phyloP scores from a whole-genome alignment of 2,888 invertebrate genomes.

The Odontothrips loti region DNA sequence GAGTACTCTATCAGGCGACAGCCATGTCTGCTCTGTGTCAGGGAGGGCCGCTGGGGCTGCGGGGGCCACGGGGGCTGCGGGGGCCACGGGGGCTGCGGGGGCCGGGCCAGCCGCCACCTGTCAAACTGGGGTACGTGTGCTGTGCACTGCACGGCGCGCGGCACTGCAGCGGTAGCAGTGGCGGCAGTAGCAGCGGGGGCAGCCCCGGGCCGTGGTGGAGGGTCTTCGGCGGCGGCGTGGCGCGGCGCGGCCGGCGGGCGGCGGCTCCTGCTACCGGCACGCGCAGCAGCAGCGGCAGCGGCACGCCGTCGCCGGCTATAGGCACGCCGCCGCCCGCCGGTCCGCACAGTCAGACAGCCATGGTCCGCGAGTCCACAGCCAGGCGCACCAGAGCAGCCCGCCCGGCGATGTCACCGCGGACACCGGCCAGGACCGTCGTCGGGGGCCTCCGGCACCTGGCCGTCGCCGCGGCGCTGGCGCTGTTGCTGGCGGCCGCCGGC shows the following conservation, averaged over 20 bases:
- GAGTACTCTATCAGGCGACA: too few species aligned
- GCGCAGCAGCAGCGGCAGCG: not conserved
- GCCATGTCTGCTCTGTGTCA: not conserved
- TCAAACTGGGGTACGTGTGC: too few species aligned
- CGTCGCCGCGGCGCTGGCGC: not conserved
- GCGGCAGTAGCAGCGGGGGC: not conserved
- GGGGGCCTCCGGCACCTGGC: not conserved
- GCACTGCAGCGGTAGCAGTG: too few species aligned
- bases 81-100: not conserved
- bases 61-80: not conserved
- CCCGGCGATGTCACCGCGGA: not conserved
- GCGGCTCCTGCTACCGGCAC: not conserved
- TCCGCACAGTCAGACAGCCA: slow-evolving; percentile 1
- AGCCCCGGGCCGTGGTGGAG: not conserved
- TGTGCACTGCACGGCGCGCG: too few species aligned
- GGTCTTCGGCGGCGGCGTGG: not conserved
- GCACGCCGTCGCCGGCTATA: not conserved
- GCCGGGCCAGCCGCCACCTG: not conserved
- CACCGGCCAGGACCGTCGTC: not conserved
- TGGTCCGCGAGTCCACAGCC: not conserved
- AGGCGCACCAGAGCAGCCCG: not conserved
- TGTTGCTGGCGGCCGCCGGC: not conserved
- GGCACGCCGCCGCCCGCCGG: not conserved
- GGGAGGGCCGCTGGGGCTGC: not conserved
- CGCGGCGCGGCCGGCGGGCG: not conserved